Conservation (phyloP, 2,797 vertebrate species). For the Emys orbicularis region DNA sequence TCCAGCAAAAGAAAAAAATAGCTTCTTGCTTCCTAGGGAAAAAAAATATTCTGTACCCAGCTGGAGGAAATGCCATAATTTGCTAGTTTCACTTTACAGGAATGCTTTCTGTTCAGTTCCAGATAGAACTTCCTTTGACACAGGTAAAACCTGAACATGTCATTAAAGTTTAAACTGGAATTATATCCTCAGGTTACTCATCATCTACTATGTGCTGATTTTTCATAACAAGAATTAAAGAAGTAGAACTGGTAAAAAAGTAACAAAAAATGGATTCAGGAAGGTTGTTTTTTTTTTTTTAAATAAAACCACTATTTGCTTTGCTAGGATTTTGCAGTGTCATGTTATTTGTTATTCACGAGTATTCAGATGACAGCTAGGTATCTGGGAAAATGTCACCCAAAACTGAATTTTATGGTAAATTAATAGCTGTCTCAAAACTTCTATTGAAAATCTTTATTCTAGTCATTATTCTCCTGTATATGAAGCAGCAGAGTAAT, state of each 20-base stretch:
- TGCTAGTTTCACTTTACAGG: slow-evolving; percentile 25
- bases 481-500: background rate
- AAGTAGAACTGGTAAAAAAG: background rate
- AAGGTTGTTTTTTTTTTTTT: background rate
- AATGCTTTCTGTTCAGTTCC: background rate
- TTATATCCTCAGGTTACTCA: slow-evolving; percentile 22
- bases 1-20: slow-evolving; percentile 44
- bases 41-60: background rate
- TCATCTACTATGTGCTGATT: background rate
- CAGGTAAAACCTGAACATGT: background rate
- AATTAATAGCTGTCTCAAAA: background rate
- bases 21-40: slow-evolving; percentile 32
- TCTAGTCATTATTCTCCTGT: background rate
- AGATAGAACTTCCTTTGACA: background rate
- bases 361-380: background rate
- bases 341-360: background rate
- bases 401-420: background rate
- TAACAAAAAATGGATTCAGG: slow-evolving; percentile 15
- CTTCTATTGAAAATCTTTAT: background rate
- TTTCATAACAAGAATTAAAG: background rate
- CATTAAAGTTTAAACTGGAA: slow-evolving; percentile 35
- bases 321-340: background rate
- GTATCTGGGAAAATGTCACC: background rate
- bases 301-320: background rate
- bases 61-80: slow-evolving; percentile 45